Base-by-base conservation (phyloP, 2,888 invertebrate species). In the Theodoxus fluviatilis region DNA sequence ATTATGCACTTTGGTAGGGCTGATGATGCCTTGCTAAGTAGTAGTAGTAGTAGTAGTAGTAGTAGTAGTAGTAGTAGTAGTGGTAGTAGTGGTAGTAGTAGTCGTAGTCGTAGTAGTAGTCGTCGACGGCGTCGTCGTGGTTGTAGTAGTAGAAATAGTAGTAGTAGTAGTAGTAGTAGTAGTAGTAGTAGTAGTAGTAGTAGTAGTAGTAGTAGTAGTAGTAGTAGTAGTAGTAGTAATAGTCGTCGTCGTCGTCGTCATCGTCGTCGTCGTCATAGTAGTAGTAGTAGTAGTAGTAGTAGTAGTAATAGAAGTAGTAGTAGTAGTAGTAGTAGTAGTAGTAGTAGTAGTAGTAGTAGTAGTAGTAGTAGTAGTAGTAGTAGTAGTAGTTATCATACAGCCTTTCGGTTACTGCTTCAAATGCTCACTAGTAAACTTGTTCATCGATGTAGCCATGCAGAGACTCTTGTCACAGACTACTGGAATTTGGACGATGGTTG, bases 111-210 rank as follows among this genome's bases (percentile, higher is more conserved):
- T 65, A 25, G 57, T 33, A 9, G 70, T 65, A 9, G 72, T 71
- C 2, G 71, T 63, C 1, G 74, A 63, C 7, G 68, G 66, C 7
- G 70, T 66, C 12, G 73, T 38, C 1, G 68, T 63, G 0, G 71
- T 70, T n/a, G 71, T 71, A 15, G 72, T 67, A 2, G 67, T 69
- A 9, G 68, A 22, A 4, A 73, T 61, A 1, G 71, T 61, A 4
- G 72, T 66, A 4, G 75, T 72, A 4, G 73, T 73, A n/a, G 72
- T 70, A 1, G 70, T 59, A 15, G 75, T 47, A 7, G 71, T 66
- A 64, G 61, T 61, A 61, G 61, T 61, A 61, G 61, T 61, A 61
- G 61, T 61, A 61, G 61, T 61, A 33, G 61, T 61, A 61, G 61
- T 61, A 61, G 61, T 61, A 61, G 33, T 61, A 61, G 61, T 61